phyloP scores from a whole-genome alignment of 2,888 invertebrate species.

The Habroteleia sp. region DNA sequence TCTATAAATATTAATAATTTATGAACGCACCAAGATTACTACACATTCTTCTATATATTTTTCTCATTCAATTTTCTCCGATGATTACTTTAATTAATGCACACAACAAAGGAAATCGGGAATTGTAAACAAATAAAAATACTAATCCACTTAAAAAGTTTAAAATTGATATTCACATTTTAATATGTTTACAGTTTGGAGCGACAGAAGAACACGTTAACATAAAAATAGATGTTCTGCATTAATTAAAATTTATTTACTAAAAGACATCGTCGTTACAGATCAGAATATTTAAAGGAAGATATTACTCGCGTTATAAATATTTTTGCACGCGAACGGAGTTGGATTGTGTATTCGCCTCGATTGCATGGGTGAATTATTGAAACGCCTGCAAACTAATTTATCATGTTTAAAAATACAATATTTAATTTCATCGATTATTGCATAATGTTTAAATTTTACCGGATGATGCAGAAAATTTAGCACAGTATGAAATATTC shows the following conservation, averaged over 20 bases:
- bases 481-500: slow-evolving; percentile 12
- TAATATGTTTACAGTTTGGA: too few species aligned
- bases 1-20: too few species aligned
- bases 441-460: slow-evolving; percentile 7
- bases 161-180: too few species aligned
- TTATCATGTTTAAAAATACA: slow-evolving; percentile 41
- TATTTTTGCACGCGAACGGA: slow-evolving; percentile 9
- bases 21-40: too few species aligned
- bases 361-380: slow-evolving; percentile 25
- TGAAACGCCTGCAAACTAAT: slow-evolving; percentile 29
- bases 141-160: too few species aligned
- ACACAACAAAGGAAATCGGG: too few species aligned
- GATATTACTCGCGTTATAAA: slow-evolving; percentile 17
- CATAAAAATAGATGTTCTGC: not conserved
- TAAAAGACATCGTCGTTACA: not conserved
- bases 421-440: slow-evolving; percentile 37
- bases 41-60: too few species aligned
- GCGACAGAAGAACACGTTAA: too few species aligned
- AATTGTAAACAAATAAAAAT: too few species aligned
- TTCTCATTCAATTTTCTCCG: too few species aligned
- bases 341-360: slow-evolving; percentile 11
- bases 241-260: slow-evolving; percentile 7
- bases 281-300: slow-evolving; percentile 10
- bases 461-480: slow-evolving; percentile 17
- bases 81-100: too few species aligned